These are phyloP conservation scores for Pelobates cultripes DNA, from an alignment of 2,797 vertebrate species.

Conservation along the genomic window DNA sequence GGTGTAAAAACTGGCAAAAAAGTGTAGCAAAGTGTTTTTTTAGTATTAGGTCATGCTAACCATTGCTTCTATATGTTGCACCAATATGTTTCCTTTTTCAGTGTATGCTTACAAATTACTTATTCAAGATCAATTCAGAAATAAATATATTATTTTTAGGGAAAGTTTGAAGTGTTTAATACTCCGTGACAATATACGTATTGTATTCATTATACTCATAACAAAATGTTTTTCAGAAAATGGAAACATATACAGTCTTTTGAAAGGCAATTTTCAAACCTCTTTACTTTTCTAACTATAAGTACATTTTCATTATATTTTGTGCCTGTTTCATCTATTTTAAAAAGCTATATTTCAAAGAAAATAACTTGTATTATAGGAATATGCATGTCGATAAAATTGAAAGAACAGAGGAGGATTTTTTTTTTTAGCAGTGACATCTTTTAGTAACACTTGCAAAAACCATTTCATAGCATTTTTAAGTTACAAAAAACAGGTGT, in stretches of 20 bases:
- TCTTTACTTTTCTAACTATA: constrained; percentile 1
- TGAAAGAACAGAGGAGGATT: not conserved
- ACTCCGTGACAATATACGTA: not conserved
- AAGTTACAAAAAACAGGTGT: no score
- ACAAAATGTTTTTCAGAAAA: not conserved
- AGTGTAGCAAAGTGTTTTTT: no score
- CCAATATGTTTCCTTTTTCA: no score
- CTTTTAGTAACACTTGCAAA: not conserved
- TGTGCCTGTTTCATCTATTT: not conserved
- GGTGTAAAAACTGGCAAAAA: no score
- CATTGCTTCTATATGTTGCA: no score
- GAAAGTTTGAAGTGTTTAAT: no score
- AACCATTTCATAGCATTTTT: not conserved
- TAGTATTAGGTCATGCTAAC: no score
- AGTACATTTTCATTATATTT: constrained; percentile 2
- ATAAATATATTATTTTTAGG: no score
- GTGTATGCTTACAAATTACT: no score
- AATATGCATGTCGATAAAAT: not conserved
- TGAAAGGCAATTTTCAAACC: constrained; percentile 1
- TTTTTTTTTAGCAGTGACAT: not conserved
- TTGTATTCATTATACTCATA: not conserved
- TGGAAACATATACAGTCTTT: not conserved
- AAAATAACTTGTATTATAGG: constrained; percentile 1
- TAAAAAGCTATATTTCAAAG: constrained; percentile 1
- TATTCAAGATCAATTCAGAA: no score